Evolutionary conservation across 2,888 invertebrate species (phyloP), one percentile per base, ranked within the genome.

Genomic region (Abrostola triplasia): DNA sequence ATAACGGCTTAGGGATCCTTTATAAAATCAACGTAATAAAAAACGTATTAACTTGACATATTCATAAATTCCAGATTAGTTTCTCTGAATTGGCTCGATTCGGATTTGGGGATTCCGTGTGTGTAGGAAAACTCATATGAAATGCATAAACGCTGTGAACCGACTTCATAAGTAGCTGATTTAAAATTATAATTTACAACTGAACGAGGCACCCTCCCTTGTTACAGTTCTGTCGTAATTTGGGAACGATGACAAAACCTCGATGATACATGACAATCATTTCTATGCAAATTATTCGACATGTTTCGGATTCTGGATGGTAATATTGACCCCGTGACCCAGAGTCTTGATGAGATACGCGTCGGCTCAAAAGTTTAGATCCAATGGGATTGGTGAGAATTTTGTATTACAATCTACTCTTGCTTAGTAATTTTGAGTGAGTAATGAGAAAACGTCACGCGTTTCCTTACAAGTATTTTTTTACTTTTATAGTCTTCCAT

Each of bases 101-200:
- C 68, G 65, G 66, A 66, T 75, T 64, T 72, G 59, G 67, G 64
- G 80, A 80, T 82, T 78, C 77, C 73, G 70, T 79, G 77, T 78
- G 72, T 79, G 77, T 77, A 73, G 66, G 82, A 81, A 82, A 82
- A 80, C 86, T 86, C 87, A 84, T 85, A 85, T 70, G 80, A 76
- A 82, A 84, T 85, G 85, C 86, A 87, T 81, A 83, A 84, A 82
- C 78, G 79, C 67, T 80, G 84, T 78, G 84, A 83, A 81, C 77
- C 66, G 85, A 87, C 84, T 87, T 80, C 70, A 73, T 81, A 86
- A 88, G 84, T 75, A 83, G 81, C 80, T 87, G 73, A 89, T 90
- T 88, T 90, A 85, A 89, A 89, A 89, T 89, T 90, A 88, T 89
- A 90, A 90, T 89, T 83, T 82, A 80, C 79, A 77, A 77, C 24